phyloP scores from a whole-genome alignment of 2,797 vertebrate genomes.

The Catostomus latipinnis region DNA sequence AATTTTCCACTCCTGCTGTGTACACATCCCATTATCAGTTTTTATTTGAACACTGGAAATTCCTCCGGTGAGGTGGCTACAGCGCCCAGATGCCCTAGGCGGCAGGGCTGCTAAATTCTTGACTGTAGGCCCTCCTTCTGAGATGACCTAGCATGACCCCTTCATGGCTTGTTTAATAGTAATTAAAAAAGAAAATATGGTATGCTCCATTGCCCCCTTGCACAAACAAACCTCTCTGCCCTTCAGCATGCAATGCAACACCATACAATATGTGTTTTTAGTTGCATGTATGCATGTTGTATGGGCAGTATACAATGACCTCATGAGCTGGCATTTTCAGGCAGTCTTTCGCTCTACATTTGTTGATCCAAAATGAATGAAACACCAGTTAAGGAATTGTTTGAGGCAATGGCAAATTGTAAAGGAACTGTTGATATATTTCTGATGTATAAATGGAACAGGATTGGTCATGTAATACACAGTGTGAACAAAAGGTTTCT shows the following conservation, averaged over 20 bases:
- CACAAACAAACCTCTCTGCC: neutral
- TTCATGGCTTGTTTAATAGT: slow-evolving; percentile 55
- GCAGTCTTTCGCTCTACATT: slow-evolving; percentile 26
- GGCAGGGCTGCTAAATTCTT: slow-evolving; percentile 41
- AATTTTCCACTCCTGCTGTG: slow-evolving; percentile 81
- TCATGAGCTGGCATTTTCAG: neutral
- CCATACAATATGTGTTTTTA: slow-evolving; percentile 9
- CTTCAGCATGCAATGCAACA: slow-evolving; percentile 8
- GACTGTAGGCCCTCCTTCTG: slow-evolving; percentile 42
- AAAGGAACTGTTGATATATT: slow-evolving; percentile 49
- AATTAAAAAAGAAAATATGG: slow-evolving; percentile 51
- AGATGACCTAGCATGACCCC: slow-evolving; percentile 48
- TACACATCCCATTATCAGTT: slow-evolving; percentile 84
- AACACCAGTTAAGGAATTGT: slow-evolving; percentile 35
- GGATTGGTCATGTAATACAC: slow-evolving; percentile 8
- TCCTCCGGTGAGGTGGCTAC: slow-evolving; percentile 70
- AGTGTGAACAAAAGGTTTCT: slow-evolving; percentile 4
- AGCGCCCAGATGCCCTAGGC: slow-evolving; percentile 22
- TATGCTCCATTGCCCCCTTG: slow-evolving; percentile 16
- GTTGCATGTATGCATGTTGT: slow-evolving; percentile 2
- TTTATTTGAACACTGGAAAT: slow-evolving; percentile 82
- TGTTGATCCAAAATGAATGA: slow-evolving; percentile 44
- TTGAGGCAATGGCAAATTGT: slow-evolving; percentile 24
- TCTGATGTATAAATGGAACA: slow-evolving; percentile 31
- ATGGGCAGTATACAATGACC: slow-evolving; percentile 11